These are phyloP conservation scores for Hirudinaria manillensis DNA, from an alignment of 2,888 invertebrate species.

Conservation along the genomic window DNA sequence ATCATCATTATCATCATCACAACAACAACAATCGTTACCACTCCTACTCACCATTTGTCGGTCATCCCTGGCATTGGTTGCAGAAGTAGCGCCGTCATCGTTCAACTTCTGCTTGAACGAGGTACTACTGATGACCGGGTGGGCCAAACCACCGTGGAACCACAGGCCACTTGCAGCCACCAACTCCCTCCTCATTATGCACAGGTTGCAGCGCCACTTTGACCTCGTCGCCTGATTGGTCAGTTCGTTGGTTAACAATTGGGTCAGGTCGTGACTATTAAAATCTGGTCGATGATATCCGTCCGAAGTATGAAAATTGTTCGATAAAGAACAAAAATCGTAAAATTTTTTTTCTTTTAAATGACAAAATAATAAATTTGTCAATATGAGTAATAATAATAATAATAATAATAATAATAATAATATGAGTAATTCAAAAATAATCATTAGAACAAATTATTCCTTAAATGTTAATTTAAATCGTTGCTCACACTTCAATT, in stretches of 20 bases:
- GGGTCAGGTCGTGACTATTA: background rate
- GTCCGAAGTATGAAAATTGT: background rate
- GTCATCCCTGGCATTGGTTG: background rate
- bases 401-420: no score
- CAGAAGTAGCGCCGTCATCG: conserved; percentile 24
- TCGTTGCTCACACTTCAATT: no score
- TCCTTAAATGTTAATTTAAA: no score
- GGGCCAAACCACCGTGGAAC: conserved; percentile 45
- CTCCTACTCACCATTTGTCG: background rate
- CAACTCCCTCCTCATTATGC: conserved; percentile 47
- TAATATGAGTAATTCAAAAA: no score
- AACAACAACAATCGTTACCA: conserved; percentile 9
- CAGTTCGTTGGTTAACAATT: conserved; percentile 1
- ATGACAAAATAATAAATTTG: no score
- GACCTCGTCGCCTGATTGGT: conserved; percentile 38
- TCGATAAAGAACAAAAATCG: background rate
- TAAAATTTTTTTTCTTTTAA: background rate
- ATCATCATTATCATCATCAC: conserved; percentile 32
- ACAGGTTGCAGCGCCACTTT: conserved; percentile 49
- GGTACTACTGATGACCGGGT: conserved; percentile 35
- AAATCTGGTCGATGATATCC: background rate
- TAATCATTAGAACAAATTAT: no score
- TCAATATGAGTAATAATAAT: no score
- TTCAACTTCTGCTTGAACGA: conserved; percentile 34
- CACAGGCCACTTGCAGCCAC: conserved; percentile 49